These are phyloP conservation scores for Chinchilla lanigera DNA, from an alignment of 2,113 vertebrate genomes.

Conservation along the genomic window DNA sequence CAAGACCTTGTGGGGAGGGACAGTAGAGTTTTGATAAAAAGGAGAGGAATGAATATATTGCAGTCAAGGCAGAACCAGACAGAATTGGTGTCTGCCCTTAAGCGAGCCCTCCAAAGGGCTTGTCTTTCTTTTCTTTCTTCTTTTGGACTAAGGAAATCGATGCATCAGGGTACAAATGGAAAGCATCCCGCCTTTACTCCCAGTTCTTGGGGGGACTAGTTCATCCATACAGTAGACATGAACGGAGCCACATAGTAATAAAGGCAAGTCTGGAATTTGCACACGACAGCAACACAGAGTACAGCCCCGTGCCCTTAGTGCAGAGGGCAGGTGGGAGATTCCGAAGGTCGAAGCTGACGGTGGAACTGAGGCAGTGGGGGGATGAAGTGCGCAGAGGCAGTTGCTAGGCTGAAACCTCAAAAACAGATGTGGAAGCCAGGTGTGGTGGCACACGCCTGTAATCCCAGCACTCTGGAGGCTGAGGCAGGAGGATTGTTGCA, in stretches of 20 bases:
- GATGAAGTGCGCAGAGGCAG: background rate
- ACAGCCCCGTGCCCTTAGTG: background rate
- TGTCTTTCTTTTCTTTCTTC: background rate
- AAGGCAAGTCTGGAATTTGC: background rate
- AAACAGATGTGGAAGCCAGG: background rate
- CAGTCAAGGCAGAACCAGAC: background rate
- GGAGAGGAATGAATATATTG: background rate
- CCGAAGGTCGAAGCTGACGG: background rate
- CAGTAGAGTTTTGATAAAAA: background rate
- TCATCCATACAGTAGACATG: background rate
- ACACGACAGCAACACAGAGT: background rate
- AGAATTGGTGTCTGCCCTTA: background rate
- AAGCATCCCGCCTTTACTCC: background rate
- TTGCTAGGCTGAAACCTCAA: background rate
- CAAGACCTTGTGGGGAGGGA: background rate
- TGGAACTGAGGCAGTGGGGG: background rate
- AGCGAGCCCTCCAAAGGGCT: background rate
- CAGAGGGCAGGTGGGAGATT: background rate
- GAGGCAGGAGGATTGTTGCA: too few species aligned
- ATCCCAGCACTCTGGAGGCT: too few species aligned
- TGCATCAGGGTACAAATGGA: background rate
- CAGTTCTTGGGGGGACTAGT: slow-evolving; percentile 5
- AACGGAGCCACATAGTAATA: background rate
- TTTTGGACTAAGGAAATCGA: background rate
- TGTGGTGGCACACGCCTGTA: too few species aligned